Base-by-base conservation (phyloP, 2,113 vertebrate genomes). In the Larimichthys crocea region DNA sequence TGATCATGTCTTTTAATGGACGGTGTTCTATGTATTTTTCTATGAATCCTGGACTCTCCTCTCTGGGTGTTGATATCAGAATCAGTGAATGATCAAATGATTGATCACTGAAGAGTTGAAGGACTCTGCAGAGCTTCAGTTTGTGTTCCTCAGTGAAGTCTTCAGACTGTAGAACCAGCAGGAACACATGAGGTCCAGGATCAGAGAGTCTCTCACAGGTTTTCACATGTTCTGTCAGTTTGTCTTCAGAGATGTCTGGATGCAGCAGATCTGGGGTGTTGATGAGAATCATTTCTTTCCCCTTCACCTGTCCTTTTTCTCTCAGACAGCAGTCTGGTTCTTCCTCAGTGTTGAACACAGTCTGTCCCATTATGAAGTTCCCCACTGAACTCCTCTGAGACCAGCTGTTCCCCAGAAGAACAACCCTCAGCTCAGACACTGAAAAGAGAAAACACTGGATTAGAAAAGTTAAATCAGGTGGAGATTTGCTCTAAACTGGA, bases 71-170 rank as follows among this genome's bases (percentile, higher is more conserved):
- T 53, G 52, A 22, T 22, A 53, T 22, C 20, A 53, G 52, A n/a
- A 53, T 19, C 52, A 53, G 52, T 53, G 52, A 53, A 53, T 53
- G 52, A 53, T 53, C 52, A 53, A 53, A 53, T 53, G 52, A 53
- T 53, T 2, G 52, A 22, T 22, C 20, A 53, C 20, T 53, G 9
- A 53, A 53, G 52, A 0, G 52, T 3, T 53, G 20, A n/a, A 53
- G 52, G 52, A 53, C 9, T 10, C 20, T n/a, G 52, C 52, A 53
- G 52, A 53, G 52, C 52, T 22, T 53, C 52, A 53, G 20, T 22
- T 53, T 53, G 20, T 53, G 52, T n/a, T 53, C 52, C 20, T 53
- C 52, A 53, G 52, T 53, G 52, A 53, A 53, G 52, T 53, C 52
- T 22, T 53, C 20, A 53, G 52, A 20, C 52, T 53, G 52, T 3